These are phyloP conservation scores for Apis florea DNA, from an alignment of 1,140 invertebrate genomes.

Conservation along the genomic window DNA sequence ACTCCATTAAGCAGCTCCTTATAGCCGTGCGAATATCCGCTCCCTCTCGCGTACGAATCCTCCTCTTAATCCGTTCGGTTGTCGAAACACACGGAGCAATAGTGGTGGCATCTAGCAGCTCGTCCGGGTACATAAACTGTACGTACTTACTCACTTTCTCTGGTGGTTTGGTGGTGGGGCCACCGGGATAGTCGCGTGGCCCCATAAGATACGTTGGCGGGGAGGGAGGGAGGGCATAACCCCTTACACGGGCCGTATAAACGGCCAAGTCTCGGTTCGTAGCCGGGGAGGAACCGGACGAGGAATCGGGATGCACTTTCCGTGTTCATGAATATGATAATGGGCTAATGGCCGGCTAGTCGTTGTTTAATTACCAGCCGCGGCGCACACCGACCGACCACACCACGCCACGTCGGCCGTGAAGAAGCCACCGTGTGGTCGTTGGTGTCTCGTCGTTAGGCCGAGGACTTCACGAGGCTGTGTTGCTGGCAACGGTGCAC, in stretches of 20 bases:
- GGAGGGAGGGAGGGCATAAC: conserved; percentile 19
- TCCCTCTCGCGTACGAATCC: neutral
- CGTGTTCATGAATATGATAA: conserved; percentile 81
- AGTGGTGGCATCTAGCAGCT: neutral
- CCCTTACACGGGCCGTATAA: conserved; percentile 55
- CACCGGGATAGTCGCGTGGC: conserved; percentile 72
- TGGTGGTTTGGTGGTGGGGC: conserved; percentile 33
- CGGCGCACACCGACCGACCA: conserved; percentile 59
- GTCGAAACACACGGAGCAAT: neutral
- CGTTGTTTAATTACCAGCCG: conserved; percentile 79
- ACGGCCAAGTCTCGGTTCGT: conserved; percentile 43
- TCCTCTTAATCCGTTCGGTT: conserved; percentile 32
- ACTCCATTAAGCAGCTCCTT: conserved; percentile 23
- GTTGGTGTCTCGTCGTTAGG: conserved; percentile 21
- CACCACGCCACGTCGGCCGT: conserved; percentile 19
- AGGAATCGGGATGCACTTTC: conserved; percentile 79
- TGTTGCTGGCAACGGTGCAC: conserved; percentile 32
- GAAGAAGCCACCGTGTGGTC: conserved; percentile 34
- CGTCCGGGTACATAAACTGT: neutral
- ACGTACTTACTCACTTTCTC: conserved; percentile 12
- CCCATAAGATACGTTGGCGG: conserved; percentile 58
- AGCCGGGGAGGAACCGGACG: conserved; percentile 53
- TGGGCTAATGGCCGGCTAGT: conserved; percentile 79
- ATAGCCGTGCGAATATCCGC: conserved; percentile 14
- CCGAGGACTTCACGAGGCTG: neutral